Base-by-base conservation (phyloP, 2,113 vertebrate species). In the Ovis aries region DNA sequence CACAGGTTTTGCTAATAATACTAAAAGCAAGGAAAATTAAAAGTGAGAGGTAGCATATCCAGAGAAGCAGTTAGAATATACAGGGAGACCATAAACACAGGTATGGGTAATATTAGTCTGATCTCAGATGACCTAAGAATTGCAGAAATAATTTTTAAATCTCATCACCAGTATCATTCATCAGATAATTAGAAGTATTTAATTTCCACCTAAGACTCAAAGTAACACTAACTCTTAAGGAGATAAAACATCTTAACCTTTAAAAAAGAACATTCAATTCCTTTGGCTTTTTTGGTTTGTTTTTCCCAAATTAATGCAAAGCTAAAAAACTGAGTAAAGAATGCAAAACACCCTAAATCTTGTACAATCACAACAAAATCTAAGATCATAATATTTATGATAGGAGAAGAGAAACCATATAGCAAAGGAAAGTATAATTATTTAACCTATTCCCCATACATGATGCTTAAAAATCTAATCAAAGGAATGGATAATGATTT, bases 151-250 rank as follows among this genome's bases (percentile, higher is more conserved):
- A 91, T 80, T 95, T 94, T 91, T 77, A 96, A 89, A 89, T 93
- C 52, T 92, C 57, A 95, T 83, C 90, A 92, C n/a, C 92, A 82
- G 33, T 57, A 96, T 95, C 43, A 88, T 67, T 96, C 52, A 95
- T 50, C 48, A 94, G 53, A 60, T 57, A 93, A 91, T 55, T 52
- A 92, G 81, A 48, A 93, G 14, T 95, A 91, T 52, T 91, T 96
- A 93, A 93, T 96, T 97, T 97, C 94, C 91, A 97, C 43, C 62
- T 88, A 91, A 85, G 43, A 14, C 36, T 95, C 78, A 87, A 83
- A 78, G 11, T 57, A 96, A 96, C 53, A 94, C 62, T 96, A 94
- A 91, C 25, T 97, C 36, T 78, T 97, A 89, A 88, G 25, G 14
- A 94, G 33, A 95, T 52, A n/a, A 93, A 96, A 52, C 33, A 95